Percentiles rank a stretch among this genome's conserved stretches.
Evolutionary conservation across 2,888 invertebrate species (phyloP).

Genomic region (Ophion obscuratus): DNA sequence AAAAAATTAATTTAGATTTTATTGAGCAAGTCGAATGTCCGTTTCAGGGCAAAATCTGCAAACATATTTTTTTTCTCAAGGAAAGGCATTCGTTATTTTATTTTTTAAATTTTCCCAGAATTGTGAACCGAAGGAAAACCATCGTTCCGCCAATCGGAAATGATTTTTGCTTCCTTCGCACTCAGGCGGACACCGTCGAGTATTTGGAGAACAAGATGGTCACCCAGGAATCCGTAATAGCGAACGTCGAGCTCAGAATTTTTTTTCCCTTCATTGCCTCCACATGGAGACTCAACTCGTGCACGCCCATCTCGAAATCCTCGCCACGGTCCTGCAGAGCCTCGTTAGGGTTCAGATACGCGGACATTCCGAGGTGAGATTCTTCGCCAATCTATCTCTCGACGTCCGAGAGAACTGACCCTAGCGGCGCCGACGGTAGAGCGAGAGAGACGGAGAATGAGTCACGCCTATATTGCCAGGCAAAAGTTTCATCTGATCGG

Average conservation of each 20-base stretch:
- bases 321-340: slow-evolving; percentile 86
- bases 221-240: slow-evolving; percentile 87
- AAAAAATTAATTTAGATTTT: too few relatives aligned
- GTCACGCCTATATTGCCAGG: too few relatives aligned
- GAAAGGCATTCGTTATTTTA: too few relatives aligned
- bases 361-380: slow-evolving; percentile 86
- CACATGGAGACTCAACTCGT: slow-evolving; percentile 88
- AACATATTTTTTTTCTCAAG: too few relatives aligned
- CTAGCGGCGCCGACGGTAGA: too few relatives aligned
- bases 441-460: too few relatives aligned
- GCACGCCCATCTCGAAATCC: slow-evolving; percentile 86
- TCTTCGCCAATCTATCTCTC: neutral
- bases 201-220: slow-evolving; percentile 87
- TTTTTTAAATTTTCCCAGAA: too few relatives aligned
- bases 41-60: too few relatives aligned
- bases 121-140: slow-evolving; percentile 4
- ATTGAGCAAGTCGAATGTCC: too few relatives aligned
- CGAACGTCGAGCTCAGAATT: slow-evolving; percentile 87
- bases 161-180: slow-evolving; percentile 40
- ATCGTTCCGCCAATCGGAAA: neutral
- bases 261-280: slow-evolving; percentile 87
- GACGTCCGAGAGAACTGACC: too few relatives aligned
- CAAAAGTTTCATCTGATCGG: too few relatives aligned
- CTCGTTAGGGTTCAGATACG: slow-evolving; percentile 86
- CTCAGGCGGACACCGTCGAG: slow-evolving; percentile 87